Evolutionary conservation across 2,113 vertebrate genomes (phyloP), one percentile per base, ranked within the genome.

Genomic region (Lates calcarifer): DNA sequence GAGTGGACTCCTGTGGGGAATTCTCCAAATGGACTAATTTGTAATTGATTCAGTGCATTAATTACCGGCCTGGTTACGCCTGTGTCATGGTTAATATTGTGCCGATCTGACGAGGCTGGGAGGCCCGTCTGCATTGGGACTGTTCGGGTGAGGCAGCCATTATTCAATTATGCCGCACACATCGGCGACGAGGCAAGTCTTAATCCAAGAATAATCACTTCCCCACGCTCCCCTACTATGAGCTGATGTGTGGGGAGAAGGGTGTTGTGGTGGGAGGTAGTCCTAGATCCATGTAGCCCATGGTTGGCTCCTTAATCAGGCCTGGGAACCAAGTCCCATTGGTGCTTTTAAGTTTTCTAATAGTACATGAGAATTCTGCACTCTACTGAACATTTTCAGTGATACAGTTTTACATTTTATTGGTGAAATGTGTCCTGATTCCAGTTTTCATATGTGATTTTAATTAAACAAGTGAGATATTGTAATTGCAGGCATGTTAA

Each of bases 41-140:
- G 91, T 94, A 95, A 95, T 95, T 95, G 95, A 95, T 95, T 95
- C 92, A 92, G 84, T 83, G 90, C 88, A 94, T 95, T 96, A 95
- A 95, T 95, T 96, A 95, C 90, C 57, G 80, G 90, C 87, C 90
- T 89, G 91, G 94, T 93, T 94, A 91, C 88, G 90, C 93, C 77
- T 88, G 92, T 95, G 95, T 95, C 94, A 94, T 93, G 95, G 92
- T 94, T 95, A 95, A 96, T 95, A 95, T 91, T 93, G 92, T 82
- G 84, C 90, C 85, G 75, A 91, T 93, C 88, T 92, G 94, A 94
- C 77, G 66, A 87, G 86, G 83, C 86, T 87, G 89, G 84, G 92
- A 87, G 88, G 87, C 87, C 83, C 24, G 39, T 88, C 90, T 90
- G 87, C 92, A 47, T 66, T 86, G 94, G 94, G 94, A 95, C 86